A percentile compares a stretch with the other conserved stretches of the same genome.
Conservation (phyloP, 1,140 invertebrate species). For the Caenorhabditis latens region DNA sequence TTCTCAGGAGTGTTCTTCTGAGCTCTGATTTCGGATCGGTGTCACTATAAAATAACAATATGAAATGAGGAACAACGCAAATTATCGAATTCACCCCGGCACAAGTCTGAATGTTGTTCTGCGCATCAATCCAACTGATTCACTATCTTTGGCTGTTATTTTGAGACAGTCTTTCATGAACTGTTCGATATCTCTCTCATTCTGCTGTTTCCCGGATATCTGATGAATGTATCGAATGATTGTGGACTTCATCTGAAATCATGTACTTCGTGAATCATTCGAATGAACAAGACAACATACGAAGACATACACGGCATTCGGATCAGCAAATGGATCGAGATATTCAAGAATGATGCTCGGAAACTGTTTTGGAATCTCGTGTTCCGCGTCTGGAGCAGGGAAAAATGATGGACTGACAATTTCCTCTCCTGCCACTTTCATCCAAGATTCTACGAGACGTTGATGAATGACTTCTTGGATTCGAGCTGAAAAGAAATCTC, state of each 20-base stretch:
- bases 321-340: background rate
- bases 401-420: background rate
- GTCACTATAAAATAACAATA: background rate
- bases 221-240: background rate
- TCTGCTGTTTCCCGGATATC: background rate
- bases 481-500: background rate
- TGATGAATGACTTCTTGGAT: conserved; percentile 25
- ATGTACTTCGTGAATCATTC: background rate
- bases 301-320: conserved; percentile 6
- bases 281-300: background rate
- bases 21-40: background rate
- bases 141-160: background rate
- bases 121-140: conserved; percentile 20
- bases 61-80: background rate
- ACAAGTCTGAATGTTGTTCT: conserved; percentile 35
- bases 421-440: conserved; percentile 33
- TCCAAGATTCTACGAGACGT: conserved; percentile 27
- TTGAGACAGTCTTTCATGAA: conserved; percentile 7
- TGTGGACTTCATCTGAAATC: conserved; percentile 15
- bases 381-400: background rate
- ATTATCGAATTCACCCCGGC: background rate
- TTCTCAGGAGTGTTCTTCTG: background rate
- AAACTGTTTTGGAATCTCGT: conserved; percentile 19
- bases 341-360: conserved; percentile 17
- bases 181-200: background rate